A percentile compares a stretch with the other conserved stretches of the same genome.
These are phyloP conservation scores for Drosophila biarmipes DNA, from an alignment of 1,140 invertebrate species.

Conservation along the genomic window DNA sequence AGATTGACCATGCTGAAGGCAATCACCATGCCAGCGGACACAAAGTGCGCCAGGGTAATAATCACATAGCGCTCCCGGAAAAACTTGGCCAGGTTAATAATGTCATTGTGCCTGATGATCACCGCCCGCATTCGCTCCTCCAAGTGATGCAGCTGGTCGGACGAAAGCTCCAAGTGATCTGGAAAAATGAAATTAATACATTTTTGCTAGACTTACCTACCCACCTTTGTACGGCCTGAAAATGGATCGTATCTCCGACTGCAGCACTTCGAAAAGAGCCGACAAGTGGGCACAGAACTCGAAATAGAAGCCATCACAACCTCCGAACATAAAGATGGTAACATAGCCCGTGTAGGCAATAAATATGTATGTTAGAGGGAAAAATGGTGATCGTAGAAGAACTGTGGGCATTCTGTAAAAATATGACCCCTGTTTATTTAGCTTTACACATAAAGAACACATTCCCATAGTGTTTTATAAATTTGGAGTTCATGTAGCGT, in stretches of 20 bases:
- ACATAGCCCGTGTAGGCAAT: conserved; percentile 71
- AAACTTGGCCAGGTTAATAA: conserved; percentile 54
- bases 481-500: no score
- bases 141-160: not conserved
- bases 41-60: conserved; percentile 73
- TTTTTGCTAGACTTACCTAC: not conserved
- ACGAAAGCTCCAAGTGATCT: conserved; percentile 12
- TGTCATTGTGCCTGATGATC: conserved; percentile 61
- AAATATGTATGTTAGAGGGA: conserved; percentile 65
- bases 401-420: conserved; percentile 51
- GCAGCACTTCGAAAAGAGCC: conserved; percentile 50
- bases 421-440: no score
- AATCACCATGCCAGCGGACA: conserved; percentile 75
- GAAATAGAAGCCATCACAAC: conserved; percentile 75
- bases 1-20: conserved; percentile 69
- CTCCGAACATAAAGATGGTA: conserved; percentile 74
- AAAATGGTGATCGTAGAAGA: conserved; percentile 32
- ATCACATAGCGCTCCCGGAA: conserved; percentile 57
- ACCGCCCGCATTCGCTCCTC: conserved; percentile 41
- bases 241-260: conserved; percentile 40
- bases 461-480: no score
- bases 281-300: conserved; percentile 67
- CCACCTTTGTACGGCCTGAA: conserved; percentile 45
- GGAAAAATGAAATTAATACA: not conserved
- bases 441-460: no score